Percentiles rank a stretch among this genome's conserved stretches.
phyloP scores from a whole-genome alignment of 2,113 vertebrate species.

The Phaetusa simplex region DNA sequence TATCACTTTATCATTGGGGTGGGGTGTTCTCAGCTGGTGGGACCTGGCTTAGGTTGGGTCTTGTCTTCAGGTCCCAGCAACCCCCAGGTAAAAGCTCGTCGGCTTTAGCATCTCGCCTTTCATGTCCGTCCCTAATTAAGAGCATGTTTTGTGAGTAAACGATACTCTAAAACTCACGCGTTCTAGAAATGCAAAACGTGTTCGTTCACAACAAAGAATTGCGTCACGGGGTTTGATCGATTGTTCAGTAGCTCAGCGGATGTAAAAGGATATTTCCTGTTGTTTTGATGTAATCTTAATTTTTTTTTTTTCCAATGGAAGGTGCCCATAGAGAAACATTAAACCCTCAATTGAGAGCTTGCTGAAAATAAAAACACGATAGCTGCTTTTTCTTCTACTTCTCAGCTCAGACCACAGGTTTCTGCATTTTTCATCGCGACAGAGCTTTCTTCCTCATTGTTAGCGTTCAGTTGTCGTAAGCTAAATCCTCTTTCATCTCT shows the following conservation, averaged over 20 bases:
- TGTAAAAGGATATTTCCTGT: background rate
- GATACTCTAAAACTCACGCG: background rate
- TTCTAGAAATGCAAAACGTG: background rate
- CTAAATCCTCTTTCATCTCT: slow-evolving; percentile 23
- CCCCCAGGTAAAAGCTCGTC: background rate
- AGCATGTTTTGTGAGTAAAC: background rate
- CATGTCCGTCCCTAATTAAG: rapidly evolving
- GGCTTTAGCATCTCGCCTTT: background rate
- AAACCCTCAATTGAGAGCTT: background rate
- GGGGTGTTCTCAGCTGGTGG: background rate
- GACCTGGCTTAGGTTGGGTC: background rate
- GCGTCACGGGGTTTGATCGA: background rate
- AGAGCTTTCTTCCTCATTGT: background rate
- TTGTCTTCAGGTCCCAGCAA: background rate
- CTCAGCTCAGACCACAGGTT: background rate
- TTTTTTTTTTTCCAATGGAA: background rate
- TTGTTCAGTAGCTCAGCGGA: background rate
- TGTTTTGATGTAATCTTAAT: background rate
- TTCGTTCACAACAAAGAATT: background rate
- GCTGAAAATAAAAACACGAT: background rate
- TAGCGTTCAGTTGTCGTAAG: rapidly evolving
- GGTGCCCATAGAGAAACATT: background rate
- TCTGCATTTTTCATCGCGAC: background rate
- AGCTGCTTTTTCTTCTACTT: background rate
- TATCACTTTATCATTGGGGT: background rate